Evolutionary conservation across 2,113 vertebrate species (phyloP), one percentile per base, ranked within the genome.

Genomic region (Raphicerus campestris): DNA sequence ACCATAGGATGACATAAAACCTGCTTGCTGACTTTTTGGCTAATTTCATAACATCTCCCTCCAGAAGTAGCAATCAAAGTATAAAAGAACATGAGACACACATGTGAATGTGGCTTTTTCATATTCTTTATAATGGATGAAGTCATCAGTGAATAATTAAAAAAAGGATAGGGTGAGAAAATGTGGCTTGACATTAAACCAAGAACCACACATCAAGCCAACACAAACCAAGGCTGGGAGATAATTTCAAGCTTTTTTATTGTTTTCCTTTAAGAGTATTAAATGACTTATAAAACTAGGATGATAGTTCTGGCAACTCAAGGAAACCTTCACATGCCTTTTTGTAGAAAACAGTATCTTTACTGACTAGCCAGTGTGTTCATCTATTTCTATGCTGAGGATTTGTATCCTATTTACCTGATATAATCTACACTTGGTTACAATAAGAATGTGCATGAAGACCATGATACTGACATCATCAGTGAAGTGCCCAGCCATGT

Each of bases 201-300:
- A 7, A 58, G 1, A 35, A 15, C 6, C 32, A 28, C 42, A 89
- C 1, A 26, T 26, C 6, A 70, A 97, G 49, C 30, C 82, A 80
- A 30, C 9, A 5, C 13, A 91, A 94, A 55, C 19, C 20, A 73
- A 93, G 20, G 7, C 5, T 30, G 5, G 86, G 51, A 93, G 24
- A 66, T 9, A 80, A 89, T 32, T n/a, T 85, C 16, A 22, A 51
- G 53, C 3, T 77, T 60, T 35, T 55, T 58, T 7, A 70, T 82
- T 51, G 16, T 45, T 93, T 96, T 97, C 32, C 32, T 87, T 89
- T 73, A 87, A 90, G 75, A 93, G 66, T 60, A 80, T 60, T 82
- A 73, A 82, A 93, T 82, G 39, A 87, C 75, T 84, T 45, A 35
- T 87, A 81, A 93, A 94, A 61, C 1, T 20, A 16, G 32, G 8